These are phyloP conservation scores for Furcifer pardalis DNA, from an alignment of 2,797 vertebrate species.

Conservation along the genomic window DNA sequence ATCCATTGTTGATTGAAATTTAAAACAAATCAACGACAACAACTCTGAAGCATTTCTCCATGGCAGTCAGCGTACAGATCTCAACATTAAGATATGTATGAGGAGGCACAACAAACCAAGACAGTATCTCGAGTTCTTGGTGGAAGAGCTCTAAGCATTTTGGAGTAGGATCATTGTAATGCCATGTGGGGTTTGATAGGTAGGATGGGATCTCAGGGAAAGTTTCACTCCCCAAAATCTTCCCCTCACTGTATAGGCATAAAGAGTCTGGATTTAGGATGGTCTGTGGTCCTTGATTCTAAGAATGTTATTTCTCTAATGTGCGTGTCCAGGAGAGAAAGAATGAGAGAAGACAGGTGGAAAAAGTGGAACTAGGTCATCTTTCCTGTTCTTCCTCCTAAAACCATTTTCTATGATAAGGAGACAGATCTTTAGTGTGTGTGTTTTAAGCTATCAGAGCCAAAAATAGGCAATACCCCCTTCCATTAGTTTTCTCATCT, in stretches of 20 bases:
- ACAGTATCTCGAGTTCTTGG: not conserved
- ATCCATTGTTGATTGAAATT: not conserved
- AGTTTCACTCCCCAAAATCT: not conserved
- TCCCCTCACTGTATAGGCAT: not conserved
- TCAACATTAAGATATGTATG: not conserved
- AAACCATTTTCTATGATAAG: not conserved
- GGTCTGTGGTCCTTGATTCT: not conserved
- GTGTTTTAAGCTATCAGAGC: not conserved
- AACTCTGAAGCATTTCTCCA: not conserved
- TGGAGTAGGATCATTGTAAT: not conserved
- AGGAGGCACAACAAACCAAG: not conserved
- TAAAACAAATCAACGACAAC: not conserved
- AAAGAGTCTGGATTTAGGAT: not conserved
- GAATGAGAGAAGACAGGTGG: not conserved
- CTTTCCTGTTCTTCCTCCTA: not conserved
- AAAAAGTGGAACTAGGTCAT: not conserved
- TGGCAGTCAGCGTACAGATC: not conserved
- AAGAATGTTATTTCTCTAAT: not conserved
- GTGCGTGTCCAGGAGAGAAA: not conserved
- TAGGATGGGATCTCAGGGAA: not conserved
- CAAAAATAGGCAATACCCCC: not conserved
- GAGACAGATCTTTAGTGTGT: not conserved
- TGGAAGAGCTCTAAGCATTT: not conserved
- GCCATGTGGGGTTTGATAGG: not conserved
- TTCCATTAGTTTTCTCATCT: not conserved